Percentiles rank a stretch among this genome's conserved stretches.
These are phyloP conservation scores for Chymomyza amoena DNA, from an alignment of 2,888 invertebrate species.

Conservation along the genomic window DNA sequence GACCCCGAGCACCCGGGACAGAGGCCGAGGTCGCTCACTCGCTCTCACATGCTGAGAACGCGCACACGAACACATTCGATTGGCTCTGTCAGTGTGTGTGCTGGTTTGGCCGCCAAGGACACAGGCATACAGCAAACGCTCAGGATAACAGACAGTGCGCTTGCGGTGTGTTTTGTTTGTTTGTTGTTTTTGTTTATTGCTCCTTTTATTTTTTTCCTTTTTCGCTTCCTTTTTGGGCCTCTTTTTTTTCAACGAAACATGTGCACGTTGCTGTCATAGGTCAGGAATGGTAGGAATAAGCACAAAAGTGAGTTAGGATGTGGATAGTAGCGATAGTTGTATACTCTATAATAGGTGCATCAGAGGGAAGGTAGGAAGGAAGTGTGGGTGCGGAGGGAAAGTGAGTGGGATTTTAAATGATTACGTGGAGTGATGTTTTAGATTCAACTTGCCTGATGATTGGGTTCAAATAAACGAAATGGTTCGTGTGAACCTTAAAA, in stretches of 20 bases:
- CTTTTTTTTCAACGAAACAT: slow-evolving; percentile 57
- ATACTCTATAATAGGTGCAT: background rate
- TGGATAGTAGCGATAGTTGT: background rate
- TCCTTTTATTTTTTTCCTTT: slow-evolving; percentile 40
- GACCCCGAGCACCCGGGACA: background rate
- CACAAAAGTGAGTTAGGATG: background rate
- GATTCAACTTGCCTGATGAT: too few relatives aligned
- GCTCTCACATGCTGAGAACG: slow-evolving; percentile 29
- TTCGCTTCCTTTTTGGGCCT: slow-evolving; percentile 42
- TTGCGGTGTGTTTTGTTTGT: slow-evolving; percentile 4
- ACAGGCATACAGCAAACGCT: background rate
- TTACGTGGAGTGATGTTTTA: too few relatives aligned
- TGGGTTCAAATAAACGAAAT: too few relatives aligned
- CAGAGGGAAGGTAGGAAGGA: too few relatives aligned
- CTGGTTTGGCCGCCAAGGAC: background rate
- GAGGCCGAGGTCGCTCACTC: slow-evolving; percentile 44
- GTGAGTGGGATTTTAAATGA: too few relatives aligned
- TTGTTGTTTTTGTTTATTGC: slow-evolving; percentile 27
- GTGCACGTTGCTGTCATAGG: slow-evolving; percentile 59
- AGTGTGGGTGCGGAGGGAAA: too few relatives aligned
- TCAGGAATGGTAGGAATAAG: slow-evolving; percentile 43
- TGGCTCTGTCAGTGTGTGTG: background rate
- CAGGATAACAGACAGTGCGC: slow-evolving; percentile 2
- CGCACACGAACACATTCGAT: background rate
- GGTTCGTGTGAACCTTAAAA: too few relatives aligned